Percentiles rank a stretch among this genome's conserved stretches.
These are phyloP conservation scores for Cepphus grylle DNA, from an alignment of 2,113 vertebrate genomes.

Conservation along the genomic window DNA sequence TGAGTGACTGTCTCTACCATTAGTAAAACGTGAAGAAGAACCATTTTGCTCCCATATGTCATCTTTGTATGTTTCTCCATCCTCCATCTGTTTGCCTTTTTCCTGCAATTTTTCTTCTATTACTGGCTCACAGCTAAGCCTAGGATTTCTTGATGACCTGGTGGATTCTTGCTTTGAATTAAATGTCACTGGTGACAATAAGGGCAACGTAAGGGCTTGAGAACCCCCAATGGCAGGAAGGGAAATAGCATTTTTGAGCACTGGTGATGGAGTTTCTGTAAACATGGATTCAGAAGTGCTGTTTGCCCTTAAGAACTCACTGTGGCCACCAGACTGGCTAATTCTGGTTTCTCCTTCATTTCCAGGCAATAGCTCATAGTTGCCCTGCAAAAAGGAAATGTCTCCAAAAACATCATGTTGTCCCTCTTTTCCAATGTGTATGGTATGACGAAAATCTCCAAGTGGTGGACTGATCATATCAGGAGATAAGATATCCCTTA, in stretches of 20 bases:
- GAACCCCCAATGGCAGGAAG: slow-evolving; percentile 93
- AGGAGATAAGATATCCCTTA: slow-evolving; percentile 94
- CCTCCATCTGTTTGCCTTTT: slow-evolving; percentile 71
- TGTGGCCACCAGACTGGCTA: slow-evolving; percentile 78
- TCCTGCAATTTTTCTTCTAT: slow-evolving; percentile 77
- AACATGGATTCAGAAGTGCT: slow-evolving; percentile 92
- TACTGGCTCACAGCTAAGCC: slow-evolving; percentile 79
- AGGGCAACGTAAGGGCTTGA: slow-evolving; percentile 90
- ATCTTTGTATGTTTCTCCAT: slow-evolving; percentile 74
- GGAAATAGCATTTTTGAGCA: slow-evolving; percentile 98
- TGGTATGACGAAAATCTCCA: slow-evolving; percentile 96
- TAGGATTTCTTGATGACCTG: slow-evolving; percentile 74
- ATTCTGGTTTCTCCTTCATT: slow-evolving; percentile 73
- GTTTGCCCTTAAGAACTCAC: slow-evolving; percentile 89
- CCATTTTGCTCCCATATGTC: slow-evolving; percentile 75
- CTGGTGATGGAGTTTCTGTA: slow-evolving; percentile 90
- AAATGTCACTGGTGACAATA: slow-evolving; percentile 85
- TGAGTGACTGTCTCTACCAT: slow-evolving; percentile 77
- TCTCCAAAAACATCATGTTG: slow-evolving; percentile 94
- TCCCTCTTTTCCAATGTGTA: slow-evolving; percentile 95
- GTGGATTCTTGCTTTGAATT: slow-evolving; percentile 81
- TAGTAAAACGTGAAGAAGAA: slow-evolving; percentile 72
- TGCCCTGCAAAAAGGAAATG: slow-evolving; percentile 97
- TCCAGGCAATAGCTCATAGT: slow-evolving; percentile 92
- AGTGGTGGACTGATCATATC: slow-evolving; percentile 98